Conservation (phyloP, 2,797 vertebrate species). For the Columba guinea region DNA sequence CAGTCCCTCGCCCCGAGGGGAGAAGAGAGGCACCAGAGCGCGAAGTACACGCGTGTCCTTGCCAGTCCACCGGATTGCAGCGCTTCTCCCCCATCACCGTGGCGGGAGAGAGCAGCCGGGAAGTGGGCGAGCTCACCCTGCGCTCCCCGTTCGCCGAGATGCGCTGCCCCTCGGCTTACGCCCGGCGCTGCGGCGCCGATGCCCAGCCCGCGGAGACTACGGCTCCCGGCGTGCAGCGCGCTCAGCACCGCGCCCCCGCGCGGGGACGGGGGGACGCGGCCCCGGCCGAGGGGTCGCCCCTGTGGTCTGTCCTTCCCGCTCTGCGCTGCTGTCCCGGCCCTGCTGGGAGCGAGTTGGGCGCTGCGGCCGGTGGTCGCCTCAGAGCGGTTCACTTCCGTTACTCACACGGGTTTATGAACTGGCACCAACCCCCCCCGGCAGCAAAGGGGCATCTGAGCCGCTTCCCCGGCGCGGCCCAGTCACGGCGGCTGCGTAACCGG, state of each 20-base stretch:
- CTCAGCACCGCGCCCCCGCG: neutral
- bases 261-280: rapidly evolving
- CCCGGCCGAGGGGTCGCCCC: rapidly evolving
- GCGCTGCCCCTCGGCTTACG: neutral
- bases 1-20: rapidly evolving
- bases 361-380: rapidly evolving
- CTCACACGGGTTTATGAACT: rapidly evolving
- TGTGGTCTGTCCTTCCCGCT: rapidly evolving
- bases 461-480: neutral
- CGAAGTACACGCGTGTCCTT: rapidly evolving
- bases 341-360: rapidly evolving
- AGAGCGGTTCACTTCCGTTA: rapidly evolving
- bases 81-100: rapidly evolving
- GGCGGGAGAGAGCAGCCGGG: too few species aligned
- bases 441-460: rapidly evolving
- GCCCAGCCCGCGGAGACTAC: neutral
- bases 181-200: neutral
- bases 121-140: rapidly evolving
- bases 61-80: rapidly evolving
- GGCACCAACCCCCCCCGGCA: rapidly evolving
- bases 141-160: neutral
- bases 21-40: rapidly evolving
- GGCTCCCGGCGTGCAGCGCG: neutral
- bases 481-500: neutral
- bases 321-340: too few species aligned